Evolutionary conservation across 2,113 vertebrate genomes (phyloP).

Genomic region (Grantiella picta): DNA sequence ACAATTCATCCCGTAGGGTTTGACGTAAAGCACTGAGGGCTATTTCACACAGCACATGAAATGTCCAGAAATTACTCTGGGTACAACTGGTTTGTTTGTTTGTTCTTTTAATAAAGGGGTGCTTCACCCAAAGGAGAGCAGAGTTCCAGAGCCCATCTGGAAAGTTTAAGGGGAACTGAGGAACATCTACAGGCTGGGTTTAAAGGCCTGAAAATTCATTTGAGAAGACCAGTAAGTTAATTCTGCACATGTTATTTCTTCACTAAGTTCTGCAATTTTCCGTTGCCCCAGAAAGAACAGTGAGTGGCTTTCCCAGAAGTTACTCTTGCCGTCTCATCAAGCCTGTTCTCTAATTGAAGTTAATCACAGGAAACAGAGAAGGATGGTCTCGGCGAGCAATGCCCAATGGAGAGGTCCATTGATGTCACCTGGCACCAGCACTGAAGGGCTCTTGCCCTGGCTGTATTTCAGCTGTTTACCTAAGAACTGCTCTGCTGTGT

Average conservation of each 20-base stretch:
- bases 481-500: not conserved
- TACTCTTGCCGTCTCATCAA: not conserved
- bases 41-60: not conserved
- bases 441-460: not conserved
- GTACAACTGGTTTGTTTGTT: not conserved
- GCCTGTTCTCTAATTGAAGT: not conserved
- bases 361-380: not conserved
- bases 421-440: not conserved
- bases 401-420: not conserved
- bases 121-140: not conserved
- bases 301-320: not conserved
- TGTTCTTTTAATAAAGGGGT: not conserved
- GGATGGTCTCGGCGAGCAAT: fast-evolving
- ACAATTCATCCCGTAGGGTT: not conserved
- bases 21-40: not conserved
- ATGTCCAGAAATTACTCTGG: too few species aligned
- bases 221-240: not conserved
- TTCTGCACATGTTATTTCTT: not conserved
- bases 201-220: not conserved
- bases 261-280: not conserved
- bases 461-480: not conserved
- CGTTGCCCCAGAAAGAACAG: not conserved
- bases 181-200: not conserved
- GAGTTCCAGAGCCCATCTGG: not conserved
- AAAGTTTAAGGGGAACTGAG: not conserved